These are phyloP conservation scores for Crambe crambe DNA, from an alignment of 37 sponge, comb jelly and placozoan genomes.

Conservation along the genomic window DNA sequence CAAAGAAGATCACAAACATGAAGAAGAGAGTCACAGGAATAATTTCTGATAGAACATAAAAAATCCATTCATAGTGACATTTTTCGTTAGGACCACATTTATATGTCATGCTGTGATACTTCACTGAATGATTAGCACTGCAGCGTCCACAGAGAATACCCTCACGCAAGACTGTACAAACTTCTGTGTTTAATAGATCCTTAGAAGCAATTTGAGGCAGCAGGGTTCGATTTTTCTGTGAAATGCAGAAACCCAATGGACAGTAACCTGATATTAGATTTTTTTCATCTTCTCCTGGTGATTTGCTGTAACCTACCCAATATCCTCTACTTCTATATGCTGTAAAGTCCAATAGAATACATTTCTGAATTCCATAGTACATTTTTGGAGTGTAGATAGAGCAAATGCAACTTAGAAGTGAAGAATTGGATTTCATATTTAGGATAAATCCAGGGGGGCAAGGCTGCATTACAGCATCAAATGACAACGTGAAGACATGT, in stretches of 20 bases:
- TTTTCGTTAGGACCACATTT: not conserved
- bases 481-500: too few species aligned
- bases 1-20: not conserved
- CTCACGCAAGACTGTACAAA: slow-evolving; percentile 11
- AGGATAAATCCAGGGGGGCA: too few species aligned
- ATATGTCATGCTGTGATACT: slow-evolving; percentile 29
- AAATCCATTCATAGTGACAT: slow-evolving; percentile 20
- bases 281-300: not conserved
- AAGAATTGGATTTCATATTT: too few species aligned
- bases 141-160: slow-evolving; percentile 44
- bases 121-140: not conserved
- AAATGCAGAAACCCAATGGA: slow-evolving; percentile 22
- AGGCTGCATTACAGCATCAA: too few species aligned
- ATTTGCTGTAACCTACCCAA: not conserved
- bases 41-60: slow-evolving; percentile 41
- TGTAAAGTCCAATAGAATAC: not conserved
- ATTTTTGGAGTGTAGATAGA: not conserved
- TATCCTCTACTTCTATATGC: not conserved
- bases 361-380: not conserved
- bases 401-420: too few species aligned
- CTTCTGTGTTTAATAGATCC: too few species aligned
- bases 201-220: too few species aligned
- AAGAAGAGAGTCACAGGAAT: slow-evolving; percentile 40
- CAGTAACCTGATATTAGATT: slow-evolving; percentile 17
- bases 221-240: too few species aligned